Evolutionary conservation across 2,797 vertebrate species (phyloP).

Genomic region (Urosaurus nigricauda): DNA sequence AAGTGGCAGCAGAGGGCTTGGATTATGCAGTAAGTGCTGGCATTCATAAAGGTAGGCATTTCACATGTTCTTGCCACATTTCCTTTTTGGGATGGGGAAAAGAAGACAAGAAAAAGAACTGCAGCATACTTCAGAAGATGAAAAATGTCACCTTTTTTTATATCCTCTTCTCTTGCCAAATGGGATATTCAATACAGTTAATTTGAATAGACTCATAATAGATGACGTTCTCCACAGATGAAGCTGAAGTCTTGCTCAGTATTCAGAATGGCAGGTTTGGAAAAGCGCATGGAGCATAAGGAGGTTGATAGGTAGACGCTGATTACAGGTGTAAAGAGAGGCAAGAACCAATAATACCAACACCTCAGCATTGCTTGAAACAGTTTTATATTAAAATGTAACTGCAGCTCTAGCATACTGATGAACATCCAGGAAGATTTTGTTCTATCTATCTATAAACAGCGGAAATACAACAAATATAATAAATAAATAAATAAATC

Average conservation of each 20-base stretch:
- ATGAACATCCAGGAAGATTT: not conserved
- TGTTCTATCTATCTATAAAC: not conserved
- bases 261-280: constrained; percentile 41
- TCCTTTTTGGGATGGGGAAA: constrained; percentile 1
- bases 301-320: not conserved
- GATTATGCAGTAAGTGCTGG: constrained; percentile 48
- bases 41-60: constrained; percentile 43
- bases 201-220: constrained; percentile 32
- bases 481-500: too few species aligned
- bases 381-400: not conserved
- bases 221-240: constrained; percentile 35
- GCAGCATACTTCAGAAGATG: not conserved
- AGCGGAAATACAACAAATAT: too few species aligned
- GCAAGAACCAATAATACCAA: not conserved
- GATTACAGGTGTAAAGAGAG: not conserved
- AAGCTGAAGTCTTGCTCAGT: constrained; percentile 36
- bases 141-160: not conserved
- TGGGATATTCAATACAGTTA: constrained; percentile 14
- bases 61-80: constrained; percentile 39
- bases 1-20: constrained; percentile 43
- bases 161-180: constrained; percentile 31
- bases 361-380: not conserved
- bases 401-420: not conserved
- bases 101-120: constrained; percentile 16
- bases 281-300: not conserved